Evolutionary conservation across 2,888 invertebrate genomes (phyloP).

Genomic region (Subacronicta megacephala): DNA sequence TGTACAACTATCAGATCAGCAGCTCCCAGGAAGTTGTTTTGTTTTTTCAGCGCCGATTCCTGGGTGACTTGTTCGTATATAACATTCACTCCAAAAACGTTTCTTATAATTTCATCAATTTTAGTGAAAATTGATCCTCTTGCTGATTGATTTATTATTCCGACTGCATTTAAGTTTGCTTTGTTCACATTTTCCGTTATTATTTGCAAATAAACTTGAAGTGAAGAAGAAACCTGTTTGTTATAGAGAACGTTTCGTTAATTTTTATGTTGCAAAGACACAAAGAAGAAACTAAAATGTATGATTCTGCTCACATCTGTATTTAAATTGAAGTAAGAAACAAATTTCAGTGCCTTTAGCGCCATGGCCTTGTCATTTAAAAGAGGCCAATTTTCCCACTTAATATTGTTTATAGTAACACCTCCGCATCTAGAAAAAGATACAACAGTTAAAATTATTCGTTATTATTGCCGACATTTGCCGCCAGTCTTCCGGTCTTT

Average conservation of each 20-base stretch:
- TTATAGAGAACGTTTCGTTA: background rate
- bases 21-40: constrained; percentile 16
- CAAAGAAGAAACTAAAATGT: background rate
- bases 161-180: constrained; percentile 46
- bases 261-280: no score
- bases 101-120: constrained; percentile 33
- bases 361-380: constrained; percentile 21
- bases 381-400: constrained; percentile 46
- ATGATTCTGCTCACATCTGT: constrained; percentile 53
- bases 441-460: background rate
- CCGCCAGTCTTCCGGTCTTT: no score
- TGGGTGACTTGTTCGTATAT: constrained; percentile 38
- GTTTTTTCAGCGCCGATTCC: constrained; percentile 10
- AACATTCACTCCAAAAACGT: constrained; percentile 35
- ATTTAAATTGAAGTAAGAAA: constrained; percentile 38
- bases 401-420: constrained; percentile 56
- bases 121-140: constrained; percentile 33
- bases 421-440: constrained; percentile 67
- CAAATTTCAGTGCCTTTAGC: constrained; percentile 47
- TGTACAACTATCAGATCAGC: constrained; percentile 53
- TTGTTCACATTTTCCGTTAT: constrained; percentile 60
- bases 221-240: constrained; percentile 45
- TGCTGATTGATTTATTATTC: constrained; percentile 27
- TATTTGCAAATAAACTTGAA: constrained; percentile 58
- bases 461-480: no score